Base-by-base conservation (phyloP, 1,140 invertebrate genomes). In the Drosophila nebulosa region DNA sequence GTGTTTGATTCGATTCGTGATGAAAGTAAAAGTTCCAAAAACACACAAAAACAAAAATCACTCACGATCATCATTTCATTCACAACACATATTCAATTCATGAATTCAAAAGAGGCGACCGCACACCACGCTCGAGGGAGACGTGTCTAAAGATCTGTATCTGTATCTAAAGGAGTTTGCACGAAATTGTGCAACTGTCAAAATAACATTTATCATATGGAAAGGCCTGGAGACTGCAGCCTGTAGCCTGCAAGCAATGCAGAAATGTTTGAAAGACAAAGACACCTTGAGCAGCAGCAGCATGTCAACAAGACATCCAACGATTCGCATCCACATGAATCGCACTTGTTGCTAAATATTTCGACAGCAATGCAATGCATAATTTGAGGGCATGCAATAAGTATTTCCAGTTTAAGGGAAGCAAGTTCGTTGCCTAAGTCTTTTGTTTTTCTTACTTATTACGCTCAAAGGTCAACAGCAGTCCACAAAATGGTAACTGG, bases 101-200 rank as follows among this genome's bases (percentile, higher is more conserved):
- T 83, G 72, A 77, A 63, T 69, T 81, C 62, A 42, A 27, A 62
- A 62, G 18, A 21, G 26, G 39, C 59, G 66, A 36, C 65, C 60
- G 72, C 79, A 64, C 59, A 71, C 64, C 56, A 63, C 16, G 0
- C 39, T 3, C 16, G 1, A 3, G 16, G 10, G 16, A 46, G 39
- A 46, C 83, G 83, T 86, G 83, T 80, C 74, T 36, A 61, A 32
- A 89, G 83, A 86, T 86, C 64, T 64, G 67, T 86, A 80, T 88
- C 83, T 74, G 16, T 42, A n/a, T 22, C 32, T 74, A 72, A 46
- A 46, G 39, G 53, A 67, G 65, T 72, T 57, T 83, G 83, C 83
- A 86, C 83, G 83, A 79, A 71, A 78, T 86, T 88, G 81, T 88
- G 78, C 74, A 86, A 86, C 86, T 86, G 83, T 88, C 84, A 79